Conservation (phyloP, 2,113 vertebrate genomes). For the Daphoenositta chrysoptera region DNA sequence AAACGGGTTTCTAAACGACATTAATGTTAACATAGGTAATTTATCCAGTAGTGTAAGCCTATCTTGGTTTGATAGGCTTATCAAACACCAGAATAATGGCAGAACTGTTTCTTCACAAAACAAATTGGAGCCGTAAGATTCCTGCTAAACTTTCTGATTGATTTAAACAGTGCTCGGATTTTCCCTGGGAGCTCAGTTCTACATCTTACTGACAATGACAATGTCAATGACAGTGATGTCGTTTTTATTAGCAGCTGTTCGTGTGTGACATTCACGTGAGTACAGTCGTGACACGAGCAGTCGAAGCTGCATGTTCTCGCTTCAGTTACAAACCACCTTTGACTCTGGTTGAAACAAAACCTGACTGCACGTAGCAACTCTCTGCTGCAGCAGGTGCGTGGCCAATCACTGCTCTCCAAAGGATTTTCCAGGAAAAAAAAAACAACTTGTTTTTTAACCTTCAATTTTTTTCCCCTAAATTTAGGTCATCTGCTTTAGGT, state of each 20-base stretch:
- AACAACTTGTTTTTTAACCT: not conserved
- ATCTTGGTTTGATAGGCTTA: not conserved
- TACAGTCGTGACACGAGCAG: not conserved
- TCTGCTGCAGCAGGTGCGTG: not conserved
- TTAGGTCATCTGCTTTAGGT: not conserved
- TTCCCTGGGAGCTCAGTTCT: not conserved
- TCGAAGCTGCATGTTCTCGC: not conserved
- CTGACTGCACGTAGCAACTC: not conserved
- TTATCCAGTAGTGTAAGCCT: not conserved
- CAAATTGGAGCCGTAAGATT: not conserved
- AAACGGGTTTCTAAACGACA: not conserved
- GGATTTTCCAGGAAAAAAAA: not conserved
- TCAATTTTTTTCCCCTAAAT: not conserved
- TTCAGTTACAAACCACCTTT: not conserved
- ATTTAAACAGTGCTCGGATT: not conserved
- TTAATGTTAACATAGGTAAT: not conserved
- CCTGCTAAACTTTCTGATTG: not conserved
- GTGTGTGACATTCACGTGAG: not conserved
- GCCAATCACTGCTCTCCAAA: not conserved
- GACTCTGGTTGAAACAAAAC: not conserved
- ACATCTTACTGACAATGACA: not conserved
- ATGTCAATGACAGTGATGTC: not conserved
- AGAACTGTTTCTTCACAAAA: not conserved
- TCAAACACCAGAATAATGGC: not conserved
- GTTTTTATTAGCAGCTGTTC: not conserved